Conservation (phyloP, 2,797 vertebrate genomes). For the Macropodus opercularis region DNA sequence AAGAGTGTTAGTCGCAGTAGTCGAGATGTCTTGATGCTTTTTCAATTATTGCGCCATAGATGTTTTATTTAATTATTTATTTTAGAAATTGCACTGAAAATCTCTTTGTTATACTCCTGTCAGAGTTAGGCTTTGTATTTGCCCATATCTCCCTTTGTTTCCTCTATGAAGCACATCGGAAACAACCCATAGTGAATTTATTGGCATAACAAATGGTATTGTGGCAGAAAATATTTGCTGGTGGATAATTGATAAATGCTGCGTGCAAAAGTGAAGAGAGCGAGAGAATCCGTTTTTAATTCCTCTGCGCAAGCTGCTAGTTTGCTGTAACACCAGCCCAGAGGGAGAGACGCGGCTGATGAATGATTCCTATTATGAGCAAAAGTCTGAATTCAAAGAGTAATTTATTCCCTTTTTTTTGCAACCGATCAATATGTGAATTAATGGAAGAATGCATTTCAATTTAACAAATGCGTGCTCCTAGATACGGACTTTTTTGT, state of each 20-base stretch:
- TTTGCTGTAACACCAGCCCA: slow-evolving; percentile 60
- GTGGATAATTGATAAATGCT: slow-evolving; percentile 78
- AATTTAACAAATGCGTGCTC: slow-evolving; percentile 73
- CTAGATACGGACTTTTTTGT: slow-evolving; percentile 56
- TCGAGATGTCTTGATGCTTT: slow-evolving; percentile 10
- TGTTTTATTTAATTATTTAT: slow-evolving; percentile 1
- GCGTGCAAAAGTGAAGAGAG: slow-evolving; percentile 61
- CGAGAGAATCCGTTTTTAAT: slow-evolving; percentile 69
- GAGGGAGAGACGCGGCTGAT: slow-evolving; percentile 65
- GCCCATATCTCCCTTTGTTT: slow-evolving; percentile 37
- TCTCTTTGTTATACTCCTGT: slow-evolving; percentile 23
- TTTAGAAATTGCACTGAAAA: slow-evolving; percentile 23
- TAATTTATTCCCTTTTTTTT: slow-evolving; percentile 68
- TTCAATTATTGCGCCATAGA: slow-evolving; percentile 4
- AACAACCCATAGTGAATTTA: slow-evolving; percentile 51
- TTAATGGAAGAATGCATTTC: slow-evolving; percentile 80
- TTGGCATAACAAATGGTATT: slow-evolving; percentile 64
- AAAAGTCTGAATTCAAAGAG: slow-evolving; percentile 71
- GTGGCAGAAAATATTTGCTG: slow-evolving; percentile 66
- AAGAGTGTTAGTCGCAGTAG: slow-evolving; percentile 9
- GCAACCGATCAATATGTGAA: slow-evolving; percentile 76
- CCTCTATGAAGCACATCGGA: slow-evolving; percentile 22
- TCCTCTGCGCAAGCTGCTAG: slow-evolving; percentile 52
- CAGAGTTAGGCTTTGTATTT: slow-evolving; percentile 21
- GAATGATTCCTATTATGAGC: slow-evolving; percentile 76